Evolutionary conservation across 2,888 invertebrate species (phyloP).

Genomic region (Sericinus montela): DNA sequence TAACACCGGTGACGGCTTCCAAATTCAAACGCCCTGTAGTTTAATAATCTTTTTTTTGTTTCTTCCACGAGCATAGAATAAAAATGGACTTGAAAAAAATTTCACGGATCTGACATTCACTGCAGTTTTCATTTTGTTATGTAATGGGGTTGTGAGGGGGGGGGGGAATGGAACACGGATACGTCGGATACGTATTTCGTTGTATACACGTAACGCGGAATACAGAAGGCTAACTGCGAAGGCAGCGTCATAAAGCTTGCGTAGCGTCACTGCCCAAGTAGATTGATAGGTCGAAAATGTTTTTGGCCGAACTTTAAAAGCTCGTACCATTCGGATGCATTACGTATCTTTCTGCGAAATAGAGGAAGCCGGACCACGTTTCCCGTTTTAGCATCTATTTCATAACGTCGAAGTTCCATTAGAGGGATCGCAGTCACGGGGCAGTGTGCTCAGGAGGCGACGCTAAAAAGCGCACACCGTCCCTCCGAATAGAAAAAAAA

Average conservation of each 20-base stretch:
- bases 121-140: slow-evolving; percentile 1
- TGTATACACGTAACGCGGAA: too few relatives aligned
- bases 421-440: slow-evolving; percentile 33
- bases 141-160: too few relatives aligned
- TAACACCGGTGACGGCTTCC: slow-evolving; percentile 6
- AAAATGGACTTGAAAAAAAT: slow-evolving; percentile 10
- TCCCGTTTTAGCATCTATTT: slow-evolving; percentile 25
- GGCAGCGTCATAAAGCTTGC: not conserved
- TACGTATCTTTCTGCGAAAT: slow-evolving; percentile 3
- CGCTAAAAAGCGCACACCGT: slow-evolving; percentile 40
- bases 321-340: slow-evolving; percentile 4
- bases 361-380: not conserved
- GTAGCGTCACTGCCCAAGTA: not conserved
- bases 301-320: slow-evolving; percentile 12
- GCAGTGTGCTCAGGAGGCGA: slow-evolving; percentile 31
- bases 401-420: slow-evolving; percentile 41
- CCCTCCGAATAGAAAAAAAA: slow-evolving; percentile 45
- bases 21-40: slow-evolving; percentile 12
- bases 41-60: slow-evolving; percentile 2
- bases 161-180: too few relatives aligned
- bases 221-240: not conserved
- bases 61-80: slow-evolving; percentile 1
- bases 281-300: slow-evolving; percentile 11
- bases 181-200: not conserved
- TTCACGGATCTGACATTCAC: slow-evolving; percentile 2